phyloP scores from a whole-genome alignment of 2,113 vertebrate genomes.

The Gymnocephalus cernua region DNA sequence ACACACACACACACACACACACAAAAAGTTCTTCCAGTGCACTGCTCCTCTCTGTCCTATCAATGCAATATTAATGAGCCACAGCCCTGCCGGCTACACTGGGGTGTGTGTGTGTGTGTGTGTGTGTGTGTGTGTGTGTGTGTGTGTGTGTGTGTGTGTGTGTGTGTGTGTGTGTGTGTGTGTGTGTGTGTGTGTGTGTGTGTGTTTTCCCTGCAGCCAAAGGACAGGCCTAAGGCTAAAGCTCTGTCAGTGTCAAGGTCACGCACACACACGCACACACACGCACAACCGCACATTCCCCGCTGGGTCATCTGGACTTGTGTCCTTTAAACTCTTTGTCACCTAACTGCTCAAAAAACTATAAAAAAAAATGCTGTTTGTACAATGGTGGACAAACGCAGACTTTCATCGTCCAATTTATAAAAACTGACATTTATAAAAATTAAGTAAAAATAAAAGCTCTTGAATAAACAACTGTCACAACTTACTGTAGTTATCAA shows the following conservation, averaged over 20 bases:
- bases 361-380: background rate
- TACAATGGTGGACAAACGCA: background rate
- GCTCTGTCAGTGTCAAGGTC: conserved; percentile 62
- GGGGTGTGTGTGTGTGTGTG: conserved; percentile 23
- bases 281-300: background rate
- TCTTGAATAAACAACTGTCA: background rate
- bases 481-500: too few relatives aligned
- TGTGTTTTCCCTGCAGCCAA: conserved; percentile 27
- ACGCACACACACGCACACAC: conserved; percentile 1
- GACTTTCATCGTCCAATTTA: background rate
- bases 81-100: conserved; percentile 60
- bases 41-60: conserved; percentile 67
- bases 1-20: conserved; percentile 29
- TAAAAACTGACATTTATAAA: background rate
- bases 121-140: conserved; percentile 45
- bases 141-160: conserved; percentile 10
- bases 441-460: background rate
- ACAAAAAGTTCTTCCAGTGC: conserved; percentile 49
- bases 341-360: background rate
- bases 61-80: conserved; percentile 76
- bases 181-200: background rate
- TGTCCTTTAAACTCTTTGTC: background rate
- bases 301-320: conserved; percentile 2
- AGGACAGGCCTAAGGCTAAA: conserved; percentile 60
- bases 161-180: background rate